Conservation (phyloP, 1,140 invertebrate genomes). For the Diorhabda elongata region DNA sequence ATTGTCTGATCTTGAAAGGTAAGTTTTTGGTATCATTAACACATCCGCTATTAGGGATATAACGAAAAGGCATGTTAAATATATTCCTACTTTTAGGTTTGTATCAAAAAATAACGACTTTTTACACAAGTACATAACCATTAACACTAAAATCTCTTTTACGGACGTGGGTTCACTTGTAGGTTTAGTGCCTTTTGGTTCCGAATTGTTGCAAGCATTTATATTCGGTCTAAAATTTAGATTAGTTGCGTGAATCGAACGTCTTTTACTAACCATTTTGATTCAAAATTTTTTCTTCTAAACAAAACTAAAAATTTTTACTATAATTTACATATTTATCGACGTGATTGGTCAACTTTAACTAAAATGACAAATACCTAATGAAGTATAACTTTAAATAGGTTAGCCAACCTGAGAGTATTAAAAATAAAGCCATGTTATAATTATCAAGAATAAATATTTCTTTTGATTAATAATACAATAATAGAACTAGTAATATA, state of each 20-base stretch:
- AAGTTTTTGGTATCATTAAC: constrained; percentile 74
- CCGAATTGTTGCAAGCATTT: constrained; percentile 47
- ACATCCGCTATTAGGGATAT: constrained; percentile 83
- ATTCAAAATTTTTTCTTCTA: too few species aligned
- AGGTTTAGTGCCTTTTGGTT: constrained; percentile 63
- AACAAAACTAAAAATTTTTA: too few species aligned
- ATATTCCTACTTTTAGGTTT: constrained; percentile 80
- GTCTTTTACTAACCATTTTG: constrained; percentile 39
- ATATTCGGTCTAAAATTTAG: constrained; percentile 55
- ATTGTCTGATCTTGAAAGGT: constrained; percentile 83
- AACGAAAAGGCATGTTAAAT: constrained; percentile 74
- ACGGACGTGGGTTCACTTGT: constrained; percentile 78
- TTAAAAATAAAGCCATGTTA: too few species aligned
- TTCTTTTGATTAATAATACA: too few species aligned
- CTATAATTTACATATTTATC: too few species aligned
- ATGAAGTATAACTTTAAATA: too few species aligned
- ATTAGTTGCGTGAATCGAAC: constrained; percentile 32
- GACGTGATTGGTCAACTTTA: too few species aligned
- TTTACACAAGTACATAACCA: constrained; percentile 83
- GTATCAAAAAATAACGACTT: constrained; percentile 81
- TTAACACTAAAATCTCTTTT: constrained; percentile 72
- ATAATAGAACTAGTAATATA: too few species aligned
- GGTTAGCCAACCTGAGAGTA: too few species aligned
- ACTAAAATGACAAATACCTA: too few species aligned
- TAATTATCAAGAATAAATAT: too few species aligned